Evolutionary conservation across 1,140 invertebrate genomes (phyloP), one percentile per base, ranked within the genome.

Genomic region (Teleopsis dalmanni): DNA sequence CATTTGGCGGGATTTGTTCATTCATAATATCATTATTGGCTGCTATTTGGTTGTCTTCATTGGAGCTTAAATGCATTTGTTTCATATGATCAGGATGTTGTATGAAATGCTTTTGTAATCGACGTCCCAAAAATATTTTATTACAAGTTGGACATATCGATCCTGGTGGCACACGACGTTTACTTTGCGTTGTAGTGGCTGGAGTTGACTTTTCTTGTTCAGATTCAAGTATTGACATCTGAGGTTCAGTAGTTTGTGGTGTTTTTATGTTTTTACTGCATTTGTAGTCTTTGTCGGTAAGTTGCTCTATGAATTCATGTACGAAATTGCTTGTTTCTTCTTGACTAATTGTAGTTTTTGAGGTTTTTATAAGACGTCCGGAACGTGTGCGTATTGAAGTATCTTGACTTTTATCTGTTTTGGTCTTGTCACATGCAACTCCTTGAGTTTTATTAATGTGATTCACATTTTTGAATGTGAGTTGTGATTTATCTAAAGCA

Each of bases 51-150:
- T n/a, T 41, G 43, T 0, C 22, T 46, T 18, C 29, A 34, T 25
- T 23, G 42, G 2, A 41, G 8, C 26, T 57, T 6, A 47, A 41
- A 4, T 46, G n/a, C 27, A 26, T 4, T 35, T 37, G 38, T 23
- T 9, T 19, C 59, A 67, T 68, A 36, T 69, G 65, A 22, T 66
- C 59, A 2, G 65, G 65, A 48, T 57, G 60, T 33, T 66, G 60
- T n/a, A 57, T 55, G 47, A 57, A 69, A 51, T 69, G 65, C 0
- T 60, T 55, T 50, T 65, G 56, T 48, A 69, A 19, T 3, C 63
- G 58, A 14, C 59, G 62, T 0, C 65, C 65, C 40, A 69, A 33
- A 35, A 66, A 69, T 25, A 69, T 66, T 52, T 69, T 69, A 6
- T 58, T 56, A 35, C 65, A 69, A 6, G 58, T 59, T 2, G 59